Evolutionary conservation across 2,797 vertebrate genomes (phyloP), one percentile per base, ranked within the genome.

Genomic region (Discoglossus pictus): DNA sequence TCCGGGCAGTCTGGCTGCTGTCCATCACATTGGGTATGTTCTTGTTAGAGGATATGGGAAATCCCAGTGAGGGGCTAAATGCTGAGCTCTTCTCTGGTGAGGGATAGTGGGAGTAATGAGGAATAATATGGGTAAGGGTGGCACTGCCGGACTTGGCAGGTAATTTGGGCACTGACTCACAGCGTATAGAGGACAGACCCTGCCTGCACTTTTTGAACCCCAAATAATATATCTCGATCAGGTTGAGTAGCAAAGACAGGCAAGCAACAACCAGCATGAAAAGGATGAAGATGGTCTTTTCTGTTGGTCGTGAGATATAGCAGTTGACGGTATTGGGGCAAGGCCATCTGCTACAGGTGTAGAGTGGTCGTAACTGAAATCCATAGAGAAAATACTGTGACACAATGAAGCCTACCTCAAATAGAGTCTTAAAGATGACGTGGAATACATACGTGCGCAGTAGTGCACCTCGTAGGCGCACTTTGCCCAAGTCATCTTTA

Each of bases 231-330:
- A 94, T 92, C 78, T 96, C 93, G 63, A 94, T 88, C 74, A 94
- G 76, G 77, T 93, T 93, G 61, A 97, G 92, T 66, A 95, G 83
- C 72, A 96, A 80, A 1, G 94, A 96, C 66, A 93, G 38, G 0
- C 86, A 90, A 39, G 94, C 91, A 67, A 92, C 92, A 0, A 79
- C 90, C 53, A 94, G 79, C 93, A 94, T 94, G 79, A 95, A 96
- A 53, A 96, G 69, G 63, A 94, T 93, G 79, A 95, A 95, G 76
- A 94, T 76, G 1, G 93, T 94, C 78, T 94, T 96, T 82, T 97
- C 93, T 0, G 93, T 94, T 36, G 94, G 93, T 10, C 90, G 81
- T 2, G 94, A 94, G 74, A 94, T 93, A 82, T 94, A 94, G 83
- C 94, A 94, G 84, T 94, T 94, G 46, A 94, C 93, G 0, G 87